phyloP scores from a whole-genome alignment of 1,140 invertebrate genomes.

The Drosophila arizonae region DNA sequence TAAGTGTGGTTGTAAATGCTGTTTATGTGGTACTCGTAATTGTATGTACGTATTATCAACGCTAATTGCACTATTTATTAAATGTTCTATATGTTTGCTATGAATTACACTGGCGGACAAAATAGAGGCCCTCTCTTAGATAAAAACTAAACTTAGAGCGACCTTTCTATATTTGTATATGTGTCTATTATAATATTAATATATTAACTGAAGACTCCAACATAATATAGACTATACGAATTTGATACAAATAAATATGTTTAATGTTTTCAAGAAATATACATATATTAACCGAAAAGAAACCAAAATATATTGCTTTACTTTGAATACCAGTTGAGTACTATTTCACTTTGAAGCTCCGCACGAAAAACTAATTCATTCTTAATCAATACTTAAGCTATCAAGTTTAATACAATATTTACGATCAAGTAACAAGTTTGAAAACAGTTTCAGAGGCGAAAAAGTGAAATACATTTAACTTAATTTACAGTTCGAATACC shows the following conservation, averaged over 20 bases:
- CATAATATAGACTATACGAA: conserved; percentile 15
- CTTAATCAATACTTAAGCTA: conserved; percentile 10
- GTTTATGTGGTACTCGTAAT: conserved; percentile 45
- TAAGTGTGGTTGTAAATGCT: conserved; percentile 36
- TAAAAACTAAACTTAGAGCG: conserved; percentile 4
- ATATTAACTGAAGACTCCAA: conserved; percentile 7
- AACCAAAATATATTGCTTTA: conserved; percentile 57
- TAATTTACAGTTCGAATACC: conserved; percentile 30
- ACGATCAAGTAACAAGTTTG: conserved; percentile 27
- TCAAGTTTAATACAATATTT: conserved; percentile 15
- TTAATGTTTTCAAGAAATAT: conserved; percentile 24
- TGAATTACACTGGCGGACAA: conserved; percentile 51
- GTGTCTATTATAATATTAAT: background rate
- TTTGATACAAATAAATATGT: conserved; percentile 38
- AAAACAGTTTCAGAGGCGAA: background rate
- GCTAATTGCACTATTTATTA: conserved; percentile 72
- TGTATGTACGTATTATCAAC: conserved; percentile 62
- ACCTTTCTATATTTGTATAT: background rate
- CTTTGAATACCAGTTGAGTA: conserved; percentile 55
- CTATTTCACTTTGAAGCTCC: conserved; percentile 28
- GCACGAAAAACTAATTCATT: conserved; percentile 28
- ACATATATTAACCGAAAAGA: conserved; percentile 36
- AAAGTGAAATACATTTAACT: conserved; percentile 9
- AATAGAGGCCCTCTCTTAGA: conserved; percentile 25
- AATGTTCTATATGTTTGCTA: conserved; percentile 33